A percentile compares a stretch with the other conserved stretches of the same genome.
phyloP scores from a whole-genome alignment of 2,113 vertebrate genomes.

The Odocoileus virginianus region DNA sequence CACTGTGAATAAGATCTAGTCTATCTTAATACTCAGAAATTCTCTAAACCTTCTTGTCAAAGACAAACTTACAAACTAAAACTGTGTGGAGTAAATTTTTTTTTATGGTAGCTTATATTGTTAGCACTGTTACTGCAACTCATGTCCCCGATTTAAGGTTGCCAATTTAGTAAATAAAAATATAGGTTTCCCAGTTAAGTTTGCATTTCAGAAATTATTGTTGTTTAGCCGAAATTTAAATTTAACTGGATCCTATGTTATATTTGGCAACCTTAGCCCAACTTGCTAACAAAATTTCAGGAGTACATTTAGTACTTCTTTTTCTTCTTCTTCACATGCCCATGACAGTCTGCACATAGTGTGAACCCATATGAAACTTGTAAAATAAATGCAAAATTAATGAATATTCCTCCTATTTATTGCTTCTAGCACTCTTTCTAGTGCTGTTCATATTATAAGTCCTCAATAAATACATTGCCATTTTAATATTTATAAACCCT shows the following conservation, averaged over 20 bases:
- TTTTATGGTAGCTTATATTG: neutral
- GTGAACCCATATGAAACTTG: neutral
- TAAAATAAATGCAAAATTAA: neutral
- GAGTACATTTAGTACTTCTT: neutral
- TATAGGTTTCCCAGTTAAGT: neutral
- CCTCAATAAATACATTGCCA: neutral
- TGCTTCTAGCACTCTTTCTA: neutral
- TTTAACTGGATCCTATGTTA: neutral
- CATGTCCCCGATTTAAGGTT: neutral
- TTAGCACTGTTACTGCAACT: neutral
- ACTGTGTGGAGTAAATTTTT: neutral
- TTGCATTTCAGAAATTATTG: neutral
- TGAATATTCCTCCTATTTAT: neutral
- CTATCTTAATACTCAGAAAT: neutral
- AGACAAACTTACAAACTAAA: neutral
- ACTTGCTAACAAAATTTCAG: neutral
- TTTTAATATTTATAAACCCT: neutral
- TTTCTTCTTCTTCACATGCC: neutral
- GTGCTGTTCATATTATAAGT: neutral
- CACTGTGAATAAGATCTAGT: neutral
- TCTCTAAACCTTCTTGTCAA: neutral
- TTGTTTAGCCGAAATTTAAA: neutral
- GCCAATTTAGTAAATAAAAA: neutral
- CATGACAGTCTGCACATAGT: fast-evolving
- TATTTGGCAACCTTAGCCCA: neutral